Evolutionary conservation across 1,140 invertebrate genomes (phyloP), one percentile per base, ranked within the genome.

Genomic region (Euglossa dilemma): DNA sequence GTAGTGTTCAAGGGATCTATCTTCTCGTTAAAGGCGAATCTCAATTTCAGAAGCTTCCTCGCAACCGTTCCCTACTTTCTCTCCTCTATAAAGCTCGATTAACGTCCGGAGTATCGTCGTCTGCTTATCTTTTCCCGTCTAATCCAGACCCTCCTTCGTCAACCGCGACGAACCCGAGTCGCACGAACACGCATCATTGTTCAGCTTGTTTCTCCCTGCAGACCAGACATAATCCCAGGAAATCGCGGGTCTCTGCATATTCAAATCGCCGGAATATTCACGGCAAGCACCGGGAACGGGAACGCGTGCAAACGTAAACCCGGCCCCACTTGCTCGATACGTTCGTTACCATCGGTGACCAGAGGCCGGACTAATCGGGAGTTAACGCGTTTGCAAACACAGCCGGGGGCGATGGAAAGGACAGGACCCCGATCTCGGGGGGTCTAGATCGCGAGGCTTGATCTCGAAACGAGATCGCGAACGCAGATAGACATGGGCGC

Each of bases 21-120:
- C 28, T 23, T 23, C 52, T n/a, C 50, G 25, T 56, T 56, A 73
- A 57, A 73, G 71, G 54, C 43, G 52, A 73, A 73, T 73, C 71
- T 18, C 50, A 4, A 2, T 20, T 56, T 72, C 36, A 36, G 4
- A 36, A 36, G 36, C 36, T 36, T 50, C n/a, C 52, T 12, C 36
- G 20, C 18, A 43, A 9, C 36, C 66, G 16, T 67, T 25, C 25
- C 23, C 52, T 59, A 59, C 71, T 74, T 74, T 74, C 71, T 59
- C 71, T 74, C 71, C 54, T 57, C 16, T 43, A 59, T 20, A 59
- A 59, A 59, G 36, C 59, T 59, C 56, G 45, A 74, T 59, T 47
- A 25, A 59, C 2, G 12, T 73, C 16, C 18, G 5, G 16, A 28
- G 43, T n/a, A n/a, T n/a, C n/a, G 7, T 59, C 71, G 6, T 11